A percentile compares a stretch with the other conserved stretches of the same genome.
Evolutionary conservation across 2,797 vertebrate genomes (phyloP).

Genomic region (Perodicticus potto): DNA sequence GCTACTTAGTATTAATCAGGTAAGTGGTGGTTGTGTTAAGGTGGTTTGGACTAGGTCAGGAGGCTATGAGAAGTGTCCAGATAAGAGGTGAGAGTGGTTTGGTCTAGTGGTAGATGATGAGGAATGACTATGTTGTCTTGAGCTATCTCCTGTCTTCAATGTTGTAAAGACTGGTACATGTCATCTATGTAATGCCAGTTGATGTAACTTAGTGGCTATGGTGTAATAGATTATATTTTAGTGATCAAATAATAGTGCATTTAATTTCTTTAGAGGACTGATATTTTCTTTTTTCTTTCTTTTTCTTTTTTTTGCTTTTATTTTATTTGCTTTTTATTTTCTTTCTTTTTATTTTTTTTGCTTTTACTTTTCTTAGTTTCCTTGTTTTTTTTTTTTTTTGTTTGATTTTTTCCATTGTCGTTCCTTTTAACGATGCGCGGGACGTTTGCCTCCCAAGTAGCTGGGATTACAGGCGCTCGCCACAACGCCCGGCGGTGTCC

Average conservation of each 20-base stretch:
- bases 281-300: too few relatives aligned
- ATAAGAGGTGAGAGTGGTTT: neutral
- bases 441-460: too few relatives aligned
- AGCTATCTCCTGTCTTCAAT: neutral
- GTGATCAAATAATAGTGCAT: neutral
- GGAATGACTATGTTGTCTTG: neutral
- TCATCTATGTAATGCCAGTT: neutral
- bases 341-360: too few relatives aligned
- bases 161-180: neutral
- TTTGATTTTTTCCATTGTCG: too few relatives aligned
- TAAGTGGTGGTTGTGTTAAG: neutral
- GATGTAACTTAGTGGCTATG: conserved; percentile 4
- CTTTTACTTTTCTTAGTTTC: too few relatives aligned
- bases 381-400: too few relatives aligned
- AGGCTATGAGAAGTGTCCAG: neutral
- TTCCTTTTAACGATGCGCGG: too few relatives aligned
- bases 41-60: neutral
- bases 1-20: neutral
- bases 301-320: too few relatives aligned
- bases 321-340: too few relatives aligned
- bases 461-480: too few relatives aligned
- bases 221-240: neutral
- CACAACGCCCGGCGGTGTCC: too few relatives aligned
- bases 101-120: neutral
- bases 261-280: neutral